Evolutionary conservation across 2,113 vertebrate species (phyloP).

Genomic region (Sus scrofa): DNA sequence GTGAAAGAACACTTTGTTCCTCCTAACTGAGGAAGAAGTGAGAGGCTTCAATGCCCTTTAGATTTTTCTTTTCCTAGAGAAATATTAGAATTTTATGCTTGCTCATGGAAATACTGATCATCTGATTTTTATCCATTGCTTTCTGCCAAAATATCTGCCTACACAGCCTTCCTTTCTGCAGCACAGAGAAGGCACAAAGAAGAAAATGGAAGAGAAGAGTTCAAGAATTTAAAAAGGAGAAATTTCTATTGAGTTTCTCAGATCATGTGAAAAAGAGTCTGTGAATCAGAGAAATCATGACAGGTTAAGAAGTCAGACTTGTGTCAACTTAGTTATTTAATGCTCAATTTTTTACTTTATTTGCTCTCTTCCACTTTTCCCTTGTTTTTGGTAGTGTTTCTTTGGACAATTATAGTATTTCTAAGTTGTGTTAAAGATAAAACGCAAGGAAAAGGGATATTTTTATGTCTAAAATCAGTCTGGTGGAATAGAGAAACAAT

Average conservation of each 20-base stretch:
- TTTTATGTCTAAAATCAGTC: slow-evolving; percentile 9
- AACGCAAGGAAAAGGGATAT: neutral
- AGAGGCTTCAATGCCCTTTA: neutral
- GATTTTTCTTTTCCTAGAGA: neutral
- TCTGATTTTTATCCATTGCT: neutral
- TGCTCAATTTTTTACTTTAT: neutral
- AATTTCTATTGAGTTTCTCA: neutral
- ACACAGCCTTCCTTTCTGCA: neutral
- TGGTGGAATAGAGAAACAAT: neutral
- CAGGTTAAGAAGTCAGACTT: neutral
- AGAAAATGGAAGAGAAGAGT: neutral
- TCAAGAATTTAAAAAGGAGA: slow-evolving; percentile 2
- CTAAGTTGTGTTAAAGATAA: slow-evolving; percentile 17
- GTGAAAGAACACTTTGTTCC: neutral
- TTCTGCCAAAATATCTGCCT: neutral
- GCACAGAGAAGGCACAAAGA: neutral
- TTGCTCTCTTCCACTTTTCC: neutral
- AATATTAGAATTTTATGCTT: slow-evolving; percentile 6
- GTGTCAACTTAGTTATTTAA: neutral
- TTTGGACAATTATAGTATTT: slow-evolving; percentile 12
- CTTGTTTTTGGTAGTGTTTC: slow-evolving; percentile 44
- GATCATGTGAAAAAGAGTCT: neutral
- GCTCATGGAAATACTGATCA: neutral
- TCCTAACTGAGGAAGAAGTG: slow-evolving; percentile 12
- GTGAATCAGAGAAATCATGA: slow-evolving; percentile 14